Base-by-base conservation (phyloP, 2,113 vertebrate genomes). In the Melanerpes formicivorus region DNA sequence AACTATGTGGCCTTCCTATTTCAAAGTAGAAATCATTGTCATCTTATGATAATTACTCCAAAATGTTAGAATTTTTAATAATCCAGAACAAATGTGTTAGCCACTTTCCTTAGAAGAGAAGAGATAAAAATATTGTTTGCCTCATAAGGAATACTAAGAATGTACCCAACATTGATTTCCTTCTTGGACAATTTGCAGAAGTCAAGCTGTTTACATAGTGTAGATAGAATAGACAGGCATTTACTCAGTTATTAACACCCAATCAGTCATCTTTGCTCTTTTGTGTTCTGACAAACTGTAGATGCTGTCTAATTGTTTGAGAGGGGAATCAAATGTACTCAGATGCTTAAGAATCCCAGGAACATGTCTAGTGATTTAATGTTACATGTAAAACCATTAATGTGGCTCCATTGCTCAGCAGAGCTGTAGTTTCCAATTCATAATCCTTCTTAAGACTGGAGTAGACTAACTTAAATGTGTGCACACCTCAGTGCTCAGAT, bases 371-470 rank as follows among this genome's bases (percentile, higher is more conserved):
- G 72, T 82, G 62, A 93, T 91, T 90, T 80, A 83, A 25, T 64
- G 50, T 90, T 83, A 30, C 29, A 18, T 34, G 48, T 58, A 46
- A 91, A 93, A 65, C 25, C 58, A 80, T 91, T 91, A 93, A 92
- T 94, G 93, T 94, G 72, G 8, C 48, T 87, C 48, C 87, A 83
- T 79, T 90, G 58, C 59, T 92, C 82, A 91, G 87, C 0, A 85
- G 75, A 83, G 22, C 69, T 80, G 54, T 27, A 91, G 79, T 80
- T 92, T 58, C 89, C 65, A 71, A 40, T 65, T 85, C 0, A 0
- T 95, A 92, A 96, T 92, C 84, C 79, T 89, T 76, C 52, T 85
- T 80, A 91, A 95, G 59, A 34, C 90, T 83, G 60, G 62, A 60
- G 77, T 55, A 93, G 58, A 90, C 84, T 90, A 87, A 91, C 72